Evolutionary conservation across 1,140 invertebrate species (phyloP), one percentile per base, ranked within the genome.

Genomic region (Platyura marginata): DNA sequence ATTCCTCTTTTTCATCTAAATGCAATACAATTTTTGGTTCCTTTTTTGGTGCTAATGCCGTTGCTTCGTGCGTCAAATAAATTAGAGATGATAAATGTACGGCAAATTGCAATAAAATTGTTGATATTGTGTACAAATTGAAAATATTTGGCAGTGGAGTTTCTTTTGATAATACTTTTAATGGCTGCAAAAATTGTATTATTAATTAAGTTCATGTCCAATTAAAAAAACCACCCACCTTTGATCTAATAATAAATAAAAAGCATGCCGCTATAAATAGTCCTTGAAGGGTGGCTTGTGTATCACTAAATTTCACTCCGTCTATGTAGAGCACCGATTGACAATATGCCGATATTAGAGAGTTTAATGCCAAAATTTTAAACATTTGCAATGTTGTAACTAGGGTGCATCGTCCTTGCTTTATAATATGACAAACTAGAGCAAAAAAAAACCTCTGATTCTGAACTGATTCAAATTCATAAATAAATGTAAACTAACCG

Each of bases 301-400:
- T 80, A 62, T 99, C 96, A 55, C 89, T 94, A 51, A 98, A 92
- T 64, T 96, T 98, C 41, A 99, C 88, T 20, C 94, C 94, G 64
- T 98, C 93, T 45, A 98, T 72, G 59, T 98, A 99, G 1, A 99
- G 69, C 8, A 99, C 95, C 20, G 92, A 98, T 64, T 98, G 94
- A 59, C 91, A 92, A 68, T 99, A 99, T 0, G 96, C 96, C 33
- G 96, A 67, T 44, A 98, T 90, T 1, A 99, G 71, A 0, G 96
- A 94, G 65, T 99, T 98, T n/a, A 99, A 62, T 0, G 96, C 96
- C 29, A 99, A 66, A 49, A 99, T 99, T 72, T 99, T 99, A 63
- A 99, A 99, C 96, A 99, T 99, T 65, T 99, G 96, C 33, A 99
- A 66, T 0, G 96, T 99, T 1, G 94, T 98, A 0, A 99, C 95